Evolutionary conservation across 1,140 invertebrate genomes (phyloP).

Genomic region (Xylocopa sonorina): DNA sequence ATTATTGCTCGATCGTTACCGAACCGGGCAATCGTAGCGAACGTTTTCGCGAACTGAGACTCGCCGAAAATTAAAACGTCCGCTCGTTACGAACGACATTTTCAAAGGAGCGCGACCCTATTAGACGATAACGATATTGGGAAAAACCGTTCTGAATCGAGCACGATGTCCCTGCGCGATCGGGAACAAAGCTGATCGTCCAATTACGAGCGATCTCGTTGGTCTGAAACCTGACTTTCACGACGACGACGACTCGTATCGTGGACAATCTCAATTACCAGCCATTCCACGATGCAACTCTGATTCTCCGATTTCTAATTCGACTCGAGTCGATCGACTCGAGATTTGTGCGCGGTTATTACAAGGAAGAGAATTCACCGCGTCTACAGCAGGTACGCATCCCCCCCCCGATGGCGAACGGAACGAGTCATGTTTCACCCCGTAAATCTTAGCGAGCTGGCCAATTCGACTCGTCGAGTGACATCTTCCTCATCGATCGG

Average conservation of each 20-base stretch:
- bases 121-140: background rate
- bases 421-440: background rate
- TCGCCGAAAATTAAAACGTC: constrained; percentile 18
- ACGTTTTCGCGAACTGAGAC: background rate
- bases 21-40: background rate
- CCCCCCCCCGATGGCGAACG: background rate
- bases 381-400: background rate
- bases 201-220: constrained; percentile 32
- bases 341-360: background rate
- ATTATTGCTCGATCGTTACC: constrained; percentile 21
- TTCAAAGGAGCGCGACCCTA: too few relatives aligned
- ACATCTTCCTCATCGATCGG: constrained; percentile 65
- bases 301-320: background rate
- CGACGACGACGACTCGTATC: background rate
- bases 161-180: background rate
- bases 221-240: constrained; percentile 2
- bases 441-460: constrained; percentile 7
- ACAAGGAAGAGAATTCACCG: background rate
- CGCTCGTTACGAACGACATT: background rate
- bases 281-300: background rate
- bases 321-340: too few relatives aligned
- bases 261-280: constrained; percentile 10
- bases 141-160: background rate
- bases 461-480: constrained; percentile 30
- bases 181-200: constrained; percentile 1